Evolutionary conservation across 2,113 vertebrate species (phyloP).

Genomic region (Pollimyrus isidori): DNA sequence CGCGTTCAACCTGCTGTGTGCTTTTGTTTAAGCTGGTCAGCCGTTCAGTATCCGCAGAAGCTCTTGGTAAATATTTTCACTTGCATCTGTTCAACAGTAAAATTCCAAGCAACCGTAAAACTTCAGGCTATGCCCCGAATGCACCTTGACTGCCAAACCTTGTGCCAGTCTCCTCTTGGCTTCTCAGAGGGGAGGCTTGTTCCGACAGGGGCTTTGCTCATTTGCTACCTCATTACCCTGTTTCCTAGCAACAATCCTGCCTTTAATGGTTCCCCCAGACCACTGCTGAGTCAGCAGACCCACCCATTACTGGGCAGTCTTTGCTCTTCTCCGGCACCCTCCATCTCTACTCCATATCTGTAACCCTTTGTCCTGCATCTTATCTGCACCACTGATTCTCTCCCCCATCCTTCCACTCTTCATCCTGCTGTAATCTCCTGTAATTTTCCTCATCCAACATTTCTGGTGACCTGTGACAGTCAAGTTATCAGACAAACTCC

Average conservation of each 20-base stretch:
- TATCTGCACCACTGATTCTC: background rate
- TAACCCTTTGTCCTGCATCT: background rate
- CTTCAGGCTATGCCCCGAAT: background rate
- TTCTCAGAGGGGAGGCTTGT: background rate
- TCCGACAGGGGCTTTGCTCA: conserved; percentile 7
- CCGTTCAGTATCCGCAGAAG: background rate
- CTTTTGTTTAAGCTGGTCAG: background rate
- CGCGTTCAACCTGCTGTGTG: background rate
- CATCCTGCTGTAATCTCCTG: background rate
- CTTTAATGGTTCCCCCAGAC: background rate
- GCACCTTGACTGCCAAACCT: background rate
- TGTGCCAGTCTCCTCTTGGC: background rate
- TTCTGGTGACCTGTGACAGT: background rate
- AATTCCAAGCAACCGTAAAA: background rate
- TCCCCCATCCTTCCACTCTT: background rate
- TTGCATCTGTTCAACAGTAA: background rate
- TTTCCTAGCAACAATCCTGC: conserved; percentile 24
- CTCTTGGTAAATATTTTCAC: background rate
- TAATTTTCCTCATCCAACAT: background rate
- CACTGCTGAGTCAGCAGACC: background rate
- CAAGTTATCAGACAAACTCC: background rate
- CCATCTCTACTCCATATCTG: background rate
- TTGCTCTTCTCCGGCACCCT: background rate
- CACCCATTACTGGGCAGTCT: background rate
- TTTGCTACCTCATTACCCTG: conserved; percentile 11